These are phyloP conservation scores for Arnoldichthys spilopterus DNA, from an alignment of 2,797 vertebrate genomes.

Conservation along the genomic window DNA sequence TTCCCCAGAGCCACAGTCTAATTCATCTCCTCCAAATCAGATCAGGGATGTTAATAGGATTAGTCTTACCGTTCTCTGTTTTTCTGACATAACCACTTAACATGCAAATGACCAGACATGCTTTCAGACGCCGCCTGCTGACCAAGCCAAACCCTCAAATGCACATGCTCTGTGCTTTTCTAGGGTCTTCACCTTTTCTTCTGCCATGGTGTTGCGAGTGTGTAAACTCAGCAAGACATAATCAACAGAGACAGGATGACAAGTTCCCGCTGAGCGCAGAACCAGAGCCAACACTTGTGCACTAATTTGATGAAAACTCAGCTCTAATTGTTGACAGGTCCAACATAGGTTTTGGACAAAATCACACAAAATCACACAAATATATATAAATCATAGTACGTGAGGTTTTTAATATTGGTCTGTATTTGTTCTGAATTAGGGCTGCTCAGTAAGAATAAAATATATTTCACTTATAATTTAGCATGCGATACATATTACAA, in stretches of 20 bases:
- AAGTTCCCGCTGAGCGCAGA: no score
- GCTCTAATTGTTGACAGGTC: no score
- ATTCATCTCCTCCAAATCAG: constrained; percentile 19
- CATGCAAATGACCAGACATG: constrained; percentile 36
- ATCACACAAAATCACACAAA: neutral
- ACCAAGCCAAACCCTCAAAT: neutral
- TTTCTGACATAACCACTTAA: constrained; percentile 27
- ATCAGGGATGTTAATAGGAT: constrained; percentile 37
- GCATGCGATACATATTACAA: no score
- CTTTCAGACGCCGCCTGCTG: constrained; percentile 11
- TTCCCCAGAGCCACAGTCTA: constrained; percentile 2
- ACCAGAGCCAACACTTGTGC: neutral
- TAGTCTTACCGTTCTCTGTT: constrained; percentile 24
- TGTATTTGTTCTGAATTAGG: neutral
- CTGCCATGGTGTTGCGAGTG: neutral
- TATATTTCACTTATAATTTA: no score
- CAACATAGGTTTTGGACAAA: neutral
- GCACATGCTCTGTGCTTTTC: neutral
- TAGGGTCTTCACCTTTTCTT: neutral
- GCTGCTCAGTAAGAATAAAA: neutral
- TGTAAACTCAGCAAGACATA: neutral
- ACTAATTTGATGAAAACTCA: neutral
- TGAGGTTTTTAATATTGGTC: neutral
- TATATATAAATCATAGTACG: no score
- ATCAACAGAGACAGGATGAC: neutral